A percentile compares a stretch with the other conserved stretches of the same genome.
Conservation (phyloP, 23 tunicate species). For the Oikopleura dioica region DNA sequence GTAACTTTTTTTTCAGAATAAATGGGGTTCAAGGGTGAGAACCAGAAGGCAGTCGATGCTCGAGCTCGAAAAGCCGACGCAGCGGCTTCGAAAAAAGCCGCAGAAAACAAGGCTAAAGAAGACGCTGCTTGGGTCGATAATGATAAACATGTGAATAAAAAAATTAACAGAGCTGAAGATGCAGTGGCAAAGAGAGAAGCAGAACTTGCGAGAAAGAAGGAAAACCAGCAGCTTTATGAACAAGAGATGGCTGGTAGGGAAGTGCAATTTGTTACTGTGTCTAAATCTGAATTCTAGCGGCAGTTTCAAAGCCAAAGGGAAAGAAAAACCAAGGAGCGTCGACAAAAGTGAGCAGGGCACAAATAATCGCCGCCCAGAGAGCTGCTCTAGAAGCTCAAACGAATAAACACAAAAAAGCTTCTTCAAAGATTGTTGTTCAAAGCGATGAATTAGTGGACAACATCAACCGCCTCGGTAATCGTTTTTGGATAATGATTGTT, state of each 20-base stretch:
- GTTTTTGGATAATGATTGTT: too few species aligned
- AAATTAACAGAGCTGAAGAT: constrained; percentile 48
- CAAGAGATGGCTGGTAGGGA: constrained; percentile 33
- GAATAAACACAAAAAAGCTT: constrained; percentile 15
- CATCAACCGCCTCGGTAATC: constrained; percentile 25
- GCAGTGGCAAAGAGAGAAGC: constrained; percentile 38
- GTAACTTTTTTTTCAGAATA: too few species aligned
- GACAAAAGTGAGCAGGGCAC: constrained; percentile 41
- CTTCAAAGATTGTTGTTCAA: constrained; percentile 20
- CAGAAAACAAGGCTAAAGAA: constrained; percentile 32
- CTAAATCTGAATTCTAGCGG: too few species aligned
- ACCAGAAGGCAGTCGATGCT: constrained; percentile 68
- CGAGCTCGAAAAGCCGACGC: constrained; percentile 42
- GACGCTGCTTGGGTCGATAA: constrained; percentile 68
- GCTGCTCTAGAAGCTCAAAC: constrained; percentile 16
- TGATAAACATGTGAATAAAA: constrained; percentile 28
- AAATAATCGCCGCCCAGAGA: constrained; percentile 16
- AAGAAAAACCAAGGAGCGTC: constrained; percentile 18
- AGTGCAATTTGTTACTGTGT: too few species aligned
- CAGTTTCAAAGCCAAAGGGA: constrained; percentile 14
- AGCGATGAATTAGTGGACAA: constrained; percentile 30
- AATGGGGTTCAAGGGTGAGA: constrained; percentile 46
- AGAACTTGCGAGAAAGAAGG: constrained; percentile 34
- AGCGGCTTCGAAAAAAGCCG: constrained; percentile 20
- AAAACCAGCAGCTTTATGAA: constrained; percentile 34